A percentile compares a stretch with the other conserved stretches of the same genome.
Conservation (phyloP, 37 sponge, comb jelly and placozoan genomes). For the Agelas oroides region DNA sequence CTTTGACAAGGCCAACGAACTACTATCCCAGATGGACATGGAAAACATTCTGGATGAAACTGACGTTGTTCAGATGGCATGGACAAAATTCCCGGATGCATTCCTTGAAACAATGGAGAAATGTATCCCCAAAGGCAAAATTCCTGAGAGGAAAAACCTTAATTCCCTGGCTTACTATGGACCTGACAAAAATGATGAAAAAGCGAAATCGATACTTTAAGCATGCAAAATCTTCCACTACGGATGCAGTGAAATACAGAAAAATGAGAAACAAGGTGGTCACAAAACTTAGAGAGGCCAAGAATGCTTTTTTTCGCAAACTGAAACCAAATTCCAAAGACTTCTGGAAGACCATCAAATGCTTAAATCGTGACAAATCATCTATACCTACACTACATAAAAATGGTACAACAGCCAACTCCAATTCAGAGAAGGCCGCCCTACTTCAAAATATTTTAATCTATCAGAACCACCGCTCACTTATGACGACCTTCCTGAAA, state of each 20-base stretch:
- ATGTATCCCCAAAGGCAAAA: neutral
- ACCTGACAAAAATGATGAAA: neutral
- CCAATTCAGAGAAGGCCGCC: slow-evolving; percentile 1
- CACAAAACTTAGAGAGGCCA: neutral
- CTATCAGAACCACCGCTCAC: neutral
- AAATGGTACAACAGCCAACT: neutral
- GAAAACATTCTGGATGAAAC: neutral
- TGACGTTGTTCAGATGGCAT: neutral
- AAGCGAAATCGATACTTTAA: neutral
- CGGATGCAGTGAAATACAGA: neutral
- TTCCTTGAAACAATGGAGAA: slow-evolving; percentile 4
- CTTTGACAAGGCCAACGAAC: neutral
- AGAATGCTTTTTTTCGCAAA: neutral
- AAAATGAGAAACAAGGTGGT: neutral
- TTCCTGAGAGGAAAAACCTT: slow-evolving; percentile 17
- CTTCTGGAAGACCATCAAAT: slow-evolving; percentile 15
- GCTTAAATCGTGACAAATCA: neutral
- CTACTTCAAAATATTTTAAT: neutral
- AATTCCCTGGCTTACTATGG: slow-evolving; percentile 15
- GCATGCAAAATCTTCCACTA: neutral
- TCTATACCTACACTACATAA: neutral
- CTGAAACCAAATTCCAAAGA: neutral
- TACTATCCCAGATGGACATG: neutral
- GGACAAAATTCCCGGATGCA: neutral
- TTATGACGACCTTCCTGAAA: neutral